phyloP scores from a whole-genome alignment of 1,140 invertebrate genomes.

The Mycetomoellerius zeteki region DNA sequence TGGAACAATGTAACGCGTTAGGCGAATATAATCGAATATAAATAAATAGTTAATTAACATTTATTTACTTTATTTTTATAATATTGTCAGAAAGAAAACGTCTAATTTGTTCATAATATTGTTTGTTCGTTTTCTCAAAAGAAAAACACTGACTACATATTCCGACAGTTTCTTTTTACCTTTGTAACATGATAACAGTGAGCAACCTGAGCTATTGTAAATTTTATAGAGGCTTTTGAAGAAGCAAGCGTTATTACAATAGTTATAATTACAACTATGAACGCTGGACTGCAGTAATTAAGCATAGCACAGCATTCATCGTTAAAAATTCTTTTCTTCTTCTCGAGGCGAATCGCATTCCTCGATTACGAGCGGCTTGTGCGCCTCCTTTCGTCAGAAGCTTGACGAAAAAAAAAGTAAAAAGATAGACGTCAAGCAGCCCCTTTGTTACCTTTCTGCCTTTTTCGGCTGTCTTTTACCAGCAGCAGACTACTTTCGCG shows the following conservation, averaged over 20 bases:
- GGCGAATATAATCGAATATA: neutral
- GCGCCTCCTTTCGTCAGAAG: slow-evolving; percentile 34
- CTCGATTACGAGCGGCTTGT: slow-evolving; percentile 24
- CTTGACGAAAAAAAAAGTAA: slow-evolving; percentile 17
- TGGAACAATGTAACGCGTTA: neutral
- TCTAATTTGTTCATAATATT: neutral
- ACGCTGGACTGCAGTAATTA: slow-evolving; percentile 37
- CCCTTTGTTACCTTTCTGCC: slow-evolving; percentile 65
- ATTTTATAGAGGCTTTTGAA: slow-evolving; percentile 23
- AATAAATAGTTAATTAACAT: neutral
- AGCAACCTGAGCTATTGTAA: slow-evolving; percentile 47
- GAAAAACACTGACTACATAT: slow-evolving; percentile 12
- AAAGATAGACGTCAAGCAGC: slow-evolving; percentile 37
- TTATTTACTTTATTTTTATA: slow-evolving; percentile 10
- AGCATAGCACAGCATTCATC: slow-evolving; percentile 34
- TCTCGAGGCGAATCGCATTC: neutral
- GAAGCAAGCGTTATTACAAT: slow-evolving; percentile 48
- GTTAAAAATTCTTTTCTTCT: slow-evolving; percentile 58
- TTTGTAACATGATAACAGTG: slow-evolving; percentile 24
- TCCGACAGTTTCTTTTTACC: neutral
- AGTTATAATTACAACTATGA: slow-evolving; percentile 53
- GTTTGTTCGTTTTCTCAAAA: neutral
- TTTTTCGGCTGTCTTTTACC: slow-evolving; percentile 63
- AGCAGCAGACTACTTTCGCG: slow-evolving; percentile 69
- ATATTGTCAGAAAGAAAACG: neutral